A percentile compares a stretch with the other conserved stretches of the same genome.
Conservation (phyloP, 64 coral and sea anemone genomes). For the Cladopsammia gracilis region DNA sequence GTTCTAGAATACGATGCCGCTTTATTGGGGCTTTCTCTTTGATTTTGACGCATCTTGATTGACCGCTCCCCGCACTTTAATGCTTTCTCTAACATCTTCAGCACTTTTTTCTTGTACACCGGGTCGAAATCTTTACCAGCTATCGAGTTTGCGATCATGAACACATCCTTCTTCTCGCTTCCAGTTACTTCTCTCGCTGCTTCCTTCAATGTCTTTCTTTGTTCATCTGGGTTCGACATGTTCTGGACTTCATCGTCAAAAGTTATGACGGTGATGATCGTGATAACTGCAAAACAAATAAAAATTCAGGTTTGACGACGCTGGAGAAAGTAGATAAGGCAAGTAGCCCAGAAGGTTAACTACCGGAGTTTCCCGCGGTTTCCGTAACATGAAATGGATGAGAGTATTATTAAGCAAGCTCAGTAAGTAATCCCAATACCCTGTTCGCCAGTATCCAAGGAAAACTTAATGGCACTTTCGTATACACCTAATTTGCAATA, state of each 20-base stretch:
- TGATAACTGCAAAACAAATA: conserved; percentile 2
- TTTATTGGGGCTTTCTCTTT: background rate
- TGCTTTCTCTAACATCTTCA: conserved; percentile 36
- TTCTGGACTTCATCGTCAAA: conserved; percentile 42
- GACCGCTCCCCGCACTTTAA: conserved; percentile 63
- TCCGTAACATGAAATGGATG: too few relatives aligned
- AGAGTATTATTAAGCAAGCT: too few relatives aligned
- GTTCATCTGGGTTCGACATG: background rate
- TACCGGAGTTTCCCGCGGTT: too few relatives aligned
- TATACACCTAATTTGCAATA: too few relatives aligned
- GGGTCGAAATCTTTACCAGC: conserved; percentile 13
- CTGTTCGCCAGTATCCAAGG: too few relatives aligned
- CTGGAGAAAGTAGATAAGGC: too few relatives aligned
- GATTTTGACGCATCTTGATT: conserved; percentile 57
- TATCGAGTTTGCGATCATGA: conserved; percentile 61
- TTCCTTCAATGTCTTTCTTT: conserved; percentile 23
- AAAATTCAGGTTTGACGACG: too few relatives aligned
- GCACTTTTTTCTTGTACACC: conserved; percentile 37
- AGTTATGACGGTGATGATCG: conserved; percentile 46
- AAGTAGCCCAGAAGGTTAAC: too few relatives aligned
- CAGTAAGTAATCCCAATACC: too few relatives aligned
- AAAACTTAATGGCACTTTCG: too few relatives aligned
- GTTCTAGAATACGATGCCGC: background rate
- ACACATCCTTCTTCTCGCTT: conserved; percentile 38
- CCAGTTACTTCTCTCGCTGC: conserved; percentile 32